Conservation (phyloP, 2,113 vertebrate genomes). For the Delphinapterus leucas region DNA sequence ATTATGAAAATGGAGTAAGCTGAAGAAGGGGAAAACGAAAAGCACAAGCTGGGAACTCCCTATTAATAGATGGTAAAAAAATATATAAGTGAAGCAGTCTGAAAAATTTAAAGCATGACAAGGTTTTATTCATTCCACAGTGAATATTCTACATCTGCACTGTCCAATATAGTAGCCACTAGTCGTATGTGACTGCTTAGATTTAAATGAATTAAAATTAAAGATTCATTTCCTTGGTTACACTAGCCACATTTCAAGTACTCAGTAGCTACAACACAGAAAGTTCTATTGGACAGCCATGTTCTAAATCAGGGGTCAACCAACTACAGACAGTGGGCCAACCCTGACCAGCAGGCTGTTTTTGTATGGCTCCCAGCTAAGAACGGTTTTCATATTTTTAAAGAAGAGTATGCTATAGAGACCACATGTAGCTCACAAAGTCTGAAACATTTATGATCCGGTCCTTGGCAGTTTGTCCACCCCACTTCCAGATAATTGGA, state of each 20-base stretch:
- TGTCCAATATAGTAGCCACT: neutral
- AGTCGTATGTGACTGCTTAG: neutral
- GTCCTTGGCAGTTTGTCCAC: neutral
- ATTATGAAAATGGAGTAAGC: slow-evolving; percentile 37
- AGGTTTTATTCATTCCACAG: neutral
- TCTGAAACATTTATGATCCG: neutral
- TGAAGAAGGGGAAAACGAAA: slow-evolving; percentile 25
- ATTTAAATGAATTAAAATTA: neutral
- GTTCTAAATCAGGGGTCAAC: neutral
- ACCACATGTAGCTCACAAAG: neutral
- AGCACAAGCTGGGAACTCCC: neutral
- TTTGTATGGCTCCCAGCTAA: neutral
- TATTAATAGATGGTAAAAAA: neutral
- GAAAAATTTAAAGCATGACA: neutral
- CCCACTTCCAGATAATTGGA: neutral
- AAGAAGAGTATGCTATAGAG: neutral
- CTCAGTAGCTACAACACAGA: neutral
- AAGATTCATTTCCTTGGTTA: neutral
- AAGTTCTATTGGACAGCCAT: neutral
- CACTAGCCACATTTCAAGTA: neutral
- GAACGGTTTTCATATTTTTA: neutral
- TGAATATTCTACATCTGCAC: neutral
- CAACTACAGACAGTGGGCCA: neutral
- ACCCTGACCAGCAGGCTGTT: neutral
- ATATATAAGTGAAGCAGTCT: neutral